These are phyloP conservation scores for Prochilodus magdalenae DNA, from an alignment of 2,113 vertebrate genomes.

Conservation along the genomic window DNA sequence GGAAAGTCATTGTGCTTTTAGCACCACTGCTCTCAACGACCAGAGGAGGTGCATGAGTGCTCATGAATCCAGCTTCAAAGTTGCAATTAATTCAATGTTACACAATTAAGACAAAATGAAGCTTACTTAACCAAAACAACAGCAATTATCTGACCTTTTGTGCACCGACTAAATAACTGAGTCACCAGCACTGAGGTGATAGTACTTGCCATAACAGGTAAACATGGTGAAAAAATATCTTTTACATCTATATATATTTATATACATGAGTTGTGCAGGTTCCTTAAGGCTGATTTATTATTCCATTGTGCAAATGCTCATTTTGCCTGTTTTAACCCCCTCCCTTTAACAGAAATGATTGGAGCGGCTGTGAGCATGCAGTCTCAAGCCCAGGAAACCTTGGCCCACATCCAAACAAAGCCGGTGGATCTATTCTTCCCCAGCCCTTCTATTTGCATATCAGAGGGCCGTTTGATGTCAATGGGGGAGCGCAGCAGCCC, in stretches of 20 bases:
- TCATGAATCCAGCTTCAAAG: constrained; percentile 30
- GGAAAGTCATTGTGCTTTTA: constrained; percentile 35
- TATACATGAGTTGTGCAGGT: constrained; percentile 21
- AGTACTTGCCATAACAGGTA: constrained; percentile 31
- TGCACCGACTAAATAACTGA: constrained; percentile 31
- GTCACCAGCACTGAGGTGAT: constrained; percentile 17
- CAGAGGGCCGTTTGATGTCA: constrained; percentile 85
- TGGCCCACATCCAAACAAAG: constrained; percentile 83
- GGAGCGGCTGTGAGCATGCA: constrained; percentile 17
- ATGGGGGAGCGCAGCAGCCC: constrained; percentile 68
- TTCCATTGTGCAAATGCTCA: constrained; percentile 37
- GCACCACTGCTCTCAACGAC: not conserved
- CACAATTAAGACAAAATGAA: constrained; percentile 44
- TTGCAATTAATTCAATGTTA: constrained; percentile 26
- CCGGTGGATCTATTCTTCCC: constrained; percentile 80
- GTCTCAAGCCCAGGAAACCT: constrained; percentile 70
- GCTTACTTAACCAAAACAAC: constrained; percentile 40
- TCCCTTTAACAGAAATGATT: constrained; percentile 32
- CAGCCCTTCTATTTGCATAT: constrained; percentile 82
- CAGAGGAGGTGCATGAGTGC: constrained; percentile 19
- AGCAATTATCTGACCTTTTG: constrained; percentile 51
- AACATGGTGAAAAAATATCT: constrained; percentile 24
- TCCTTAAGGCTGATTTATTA: constrained; percentile 42
- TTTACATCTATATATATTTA: not conserved
- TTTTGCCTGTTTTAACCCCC: constrained; percentile 34